These are phyloP conservation scores for Sebastes taczanowskii DNA, from an alignment of 2,797 vertebrate species.

Conservation along the genomic window DNA sequence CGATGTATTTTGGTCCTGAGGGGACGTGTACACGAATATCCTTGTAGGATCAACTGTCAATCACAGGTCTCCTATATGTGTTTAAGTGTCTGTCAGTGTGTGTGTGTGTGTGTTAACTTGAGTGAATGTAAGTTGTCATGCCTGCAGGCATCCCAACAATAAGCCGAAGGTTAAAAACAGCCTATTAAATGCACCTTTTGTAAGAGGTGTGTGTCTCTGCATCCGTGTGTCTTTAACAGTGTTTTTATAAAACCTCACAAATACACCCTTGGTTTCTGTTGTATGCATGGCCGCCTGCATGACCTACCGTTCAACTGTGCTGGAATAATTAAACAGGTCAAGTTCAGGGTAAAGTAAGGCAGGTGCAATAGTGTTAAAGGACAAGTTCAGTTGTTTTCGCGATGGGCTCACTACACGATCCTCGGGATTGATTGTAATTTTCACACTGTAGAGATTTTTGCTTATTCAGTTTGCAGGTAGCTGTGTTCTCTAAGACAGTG, in stretches of 20 bases:
- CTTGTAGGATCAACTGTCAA: slow-evolving; percentile 48
- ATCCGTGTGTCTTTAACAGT: neutral
- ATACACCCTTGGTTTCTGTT: neutral
- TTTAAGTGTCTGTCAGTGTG: neutral
- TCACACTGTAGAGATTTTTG: neutral
- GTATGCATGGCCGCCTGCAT: neutral
- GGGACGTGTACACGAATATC: slow-evolving; percentile 45
- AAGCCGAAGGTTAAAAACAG: slow-evolving; percentile 18
- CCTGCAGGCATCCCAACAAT: slow-evolving; percentile 23
- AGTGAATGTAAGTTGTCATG: slow-evolving; percentile 23
- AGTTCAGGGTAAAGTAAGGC: neutral
- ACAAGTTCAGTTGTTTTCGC: neutral
- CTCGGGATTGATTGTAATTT: slow-evolving; percentile 3
- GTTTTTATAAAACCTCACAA: neutral
- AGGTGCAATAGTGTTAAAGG: neutral
- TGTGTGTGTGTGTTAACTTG: slow-evolving; percentile 6
- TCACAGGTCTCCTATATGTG: slow-evolving; percentile 31
- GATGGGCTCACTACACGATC: neutral
- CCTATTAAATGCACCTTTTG: slow-evolving; percentile 21
- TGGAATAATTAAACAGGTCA: neutral
- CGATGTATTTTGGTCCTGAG: slow-evolving; percentile 38
- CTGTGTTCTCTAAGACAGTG: neutral
- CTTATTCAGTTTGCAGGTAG: neutral
- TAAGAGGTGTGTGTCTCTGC: neutral
- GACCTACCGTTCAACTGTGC: neutral